Evolutionary conservation across 2,888 invertebrate genomes (phyloP), one percentile per base, ranked within the genome.

Genomic region (Zaprionus obscuricornis): DNA sequence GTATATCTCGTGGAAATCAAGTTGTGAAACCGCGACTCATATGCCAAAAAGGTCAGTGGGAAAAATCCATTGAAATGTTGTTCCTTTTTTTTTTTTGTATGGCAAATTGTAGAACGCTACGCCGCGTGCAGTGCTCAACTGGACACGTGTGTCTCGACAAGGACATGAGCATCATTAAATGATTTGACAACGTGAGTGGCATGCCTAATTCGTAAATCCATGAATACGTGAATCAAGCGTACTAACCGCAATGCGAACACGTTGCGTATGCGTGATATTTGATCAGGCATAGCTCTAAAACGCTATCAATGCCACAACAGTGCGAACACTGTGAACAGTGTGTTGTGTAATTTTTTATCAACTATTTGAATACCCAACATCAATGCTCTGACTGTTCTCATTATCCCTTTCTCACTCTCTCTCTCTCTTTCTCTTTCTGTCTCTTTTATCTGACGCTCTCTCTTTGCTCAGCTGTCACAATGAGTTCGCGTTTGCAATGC

Each of bases 111-210:
- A n/a, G n/a, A n/a, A n/a, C n/a, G n/a, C n/a, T n/a, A n/a, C n/a
- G n/a, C n/a, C n/a, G n/a, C n/a, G n/a, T n/a, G n/a, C n/a, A 29
- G 29, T 36, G 14, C 16, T 18, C 6, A 16, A 27, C 27, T 50
- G 36, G 34, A 27, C 43, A 51, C 54, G 59, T 59, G 46, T 50
- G n/a, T 13, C 22, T 2, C 16, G 5, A 33, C 36, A 16, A 39
- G 39, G 40, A 51, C 31, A 11, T 51, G 39, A 52, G 31, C 76
- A 67, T 59, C 62, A 74, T 66, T 76, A 62, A 74, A 72, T 71
- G 69, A 82, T 71, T 74, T 64, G 64, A 56, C 60, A 69, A 66
- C 72, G 65, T 70, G 68, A 79, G 65, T 24, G 11, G 39, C 42
- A 26, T 51, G n/a, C 11, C 13, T 31, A 47, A 65, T 55, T 2